These are phyloP conservation scores for Hormaphis cornu DNA, from an alignment of 1,140 invertebrate genomes.

Conservation along the genomic window DNA sequence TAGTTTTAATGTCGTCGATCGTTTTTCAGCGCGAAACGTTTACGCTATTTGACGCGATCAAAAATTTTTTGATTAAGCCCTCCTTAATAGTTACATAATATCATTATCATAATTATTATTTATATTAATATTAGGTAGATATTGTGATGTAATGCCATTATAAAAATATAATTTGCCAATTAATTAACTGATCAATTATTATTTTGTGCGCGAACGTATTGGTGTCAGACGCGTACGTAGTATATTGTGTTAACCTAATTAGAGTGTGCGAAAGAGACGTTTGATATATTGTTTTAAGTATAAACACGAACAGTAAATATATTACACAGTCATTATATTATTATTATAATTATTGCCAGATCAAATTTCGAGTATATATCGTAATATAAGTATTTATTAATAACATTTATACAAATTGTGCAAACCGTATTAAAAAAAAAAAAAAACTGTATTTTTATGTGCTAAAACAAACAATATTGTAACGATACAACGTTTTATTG, in stretches of 20 bases:
- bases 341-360: conserved; percentile 15
- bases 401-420: background rate
- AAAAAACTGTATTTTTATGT: background rate
- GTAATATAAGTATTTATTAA: background rate
- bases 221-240: background rate
- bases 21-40: conserved; percentile 11
- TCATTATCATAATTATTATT: conserved; percentile 12
- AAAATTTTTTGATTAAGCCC: background rate
- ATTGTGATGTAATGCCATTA: conserved; percentile 32
- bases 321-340: conserved; percentile 27
- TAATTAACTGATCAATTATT: background rate
- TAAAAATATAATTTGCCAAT: conserved; percentile 30
- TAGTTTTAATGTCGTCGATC: background rate
- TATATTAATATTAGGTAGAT: conserved; percentile 6
- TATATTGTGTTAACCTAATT: conserved; percentile 2
- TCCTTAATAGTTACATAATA: background rate
- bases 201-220: background rate
- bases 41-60: conserved; percentile 27
- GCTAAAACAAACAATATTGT: background rate
- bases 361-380: conserved; percentile 4
- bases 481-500: background rate
- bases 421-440: background rate
- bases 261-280: background rate
- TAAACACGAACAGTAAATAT: background rate
- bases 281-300: background rate